Base-by-base conservation (phyloP, 2,797 vertebrate genomes). In the Meriones psammophilus region DNA sequence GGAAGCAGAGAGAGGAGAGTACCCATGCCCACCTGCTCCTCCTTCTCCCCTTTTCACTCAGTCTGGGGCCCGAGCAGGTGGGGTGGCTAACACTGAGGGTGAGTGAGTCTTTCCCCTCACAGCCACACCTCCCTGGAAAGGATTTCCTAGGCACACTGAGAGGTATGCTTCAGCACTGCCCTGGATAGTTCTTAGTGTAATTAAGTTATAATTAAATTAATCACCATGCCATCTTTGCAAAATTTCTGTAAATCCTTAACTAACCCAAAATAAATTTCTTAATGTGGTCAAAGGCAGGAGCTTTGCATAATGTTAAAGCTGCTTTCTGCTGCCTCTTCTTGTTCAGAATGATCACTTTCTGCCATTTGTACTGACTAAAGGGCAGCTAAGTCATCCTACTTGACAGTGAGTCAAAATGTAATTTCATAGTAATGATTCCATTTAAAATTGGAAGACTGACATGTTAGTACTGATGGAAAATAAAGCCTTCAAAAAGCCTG, bases 321-420 rank as follows among this genome's bases (percentile, higher is more conserved):
- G 22, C 39, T 39, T 79, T 79, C 22, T 58, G n/a, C 36, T 88
- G 18, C 42, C 26, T 36, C 8, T 71, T 86, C 24, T 30, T 79
- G 28, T 76, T 36, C 13, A 36, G 54, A 92, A 60, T 93, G 78
- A 79, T 26, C 30, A 33, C 50, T 74, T n/a, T 66, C 91, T 77
- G 74, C 18, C 83, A 89, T 50, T 79, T 66, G 79, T 73, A 66
- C 87, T 86, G 4, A 33, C 33, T 85, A 62, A 95, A 96, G 62
- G 56, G 77, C 13, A 78, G 56, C 46, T 83, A 60, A 88, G 69
- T 94, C 28, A 39, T 78, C 26, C 39, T 46, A 69, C 68, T n/a
- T 62, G 62, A 66, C 46, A 76, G 60, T 42, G 69, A 88, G 33
- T 80, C 86, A 91, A 90, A 74, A 88, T 92, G 81, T 33, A 84